A percentile compares a stretch with the other conserved stretches of the same genome.
Evolutionary conservation across 2,113 vertebrate genomes (phyloP).

Genomic region (Oriolus oriolus): DNA sequence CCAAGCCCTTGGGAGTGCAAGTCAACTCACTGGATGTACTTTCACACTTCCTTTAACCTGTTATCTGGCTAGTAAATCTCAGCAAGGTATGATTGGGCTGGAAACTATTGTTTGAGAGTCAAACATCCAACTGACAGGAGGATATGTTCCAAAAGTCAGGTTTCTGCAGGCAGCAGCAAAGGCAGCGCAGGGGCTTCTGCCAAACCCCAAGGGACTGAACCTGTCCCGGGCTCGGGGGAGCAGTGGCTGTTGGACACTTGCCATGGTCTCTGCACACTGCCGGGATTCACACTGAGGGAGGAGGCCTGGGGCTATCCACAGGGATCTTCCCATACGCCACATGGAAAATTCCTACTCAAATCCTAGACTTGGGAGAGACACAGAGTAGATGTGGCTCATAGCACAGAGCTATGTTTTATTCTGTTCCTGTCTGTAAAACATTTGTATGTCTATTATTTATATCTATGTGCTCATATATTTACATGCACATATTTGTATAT

Average conservation of each 20-base stretch:
- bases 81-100: not conserved
- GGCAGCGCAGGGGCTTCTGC: not conserved
- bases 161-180: conserved; percentile 48
- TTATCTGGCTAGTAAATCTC: conserved; percentile 20
- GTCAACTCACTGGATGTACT: not conserved
- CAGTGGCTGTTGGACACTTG: not conserved
- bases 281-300: not conserved
- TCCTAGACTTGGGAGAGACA: not conserved
- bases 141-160: conserved; percentile 33
- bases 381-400: not conserved
- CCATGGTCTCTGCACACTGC: not conserved
- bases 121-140: not conserved
- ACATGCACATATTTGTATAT: not conserved
- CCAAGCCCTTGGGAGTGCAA: not conserved
- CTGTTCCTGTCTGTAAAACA: not conserved
- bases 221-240: not conserved
- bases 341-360: conserved; percentile 15
- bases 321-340: not conserved
- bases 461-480: not conserved
- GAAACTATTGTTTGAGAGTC: not conserved
- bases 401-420: not conserved
- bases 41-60: not conserved
- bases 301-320: not conserved
- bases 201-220: not conserved
- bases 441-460: not conserved